Conservation (phyloP, 2,888 invertebrate genomes). For the Philhelius pedissequus region DNA sequence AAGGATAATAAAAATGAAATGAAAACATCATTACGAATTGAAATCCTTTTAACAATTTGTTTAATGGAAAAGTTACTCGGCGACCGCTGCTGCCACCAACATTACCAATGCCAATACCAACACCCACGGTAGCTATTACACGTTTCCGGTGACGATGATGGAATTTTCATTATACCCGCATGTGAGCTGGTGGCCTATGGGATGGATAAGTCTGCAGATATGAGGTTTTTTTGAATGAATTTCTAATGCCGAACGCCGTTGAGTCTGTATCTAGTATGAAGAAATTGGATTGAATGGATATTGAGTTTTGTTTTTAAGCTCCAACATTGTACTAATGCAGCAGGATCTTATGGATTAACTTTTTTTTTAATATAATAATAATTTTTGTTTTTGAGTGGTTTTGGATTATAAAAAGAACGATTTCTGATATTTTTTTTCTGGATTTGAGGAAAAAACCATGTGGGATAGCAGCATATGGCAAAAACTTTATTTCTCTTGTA, state of each 20-base stretch:
- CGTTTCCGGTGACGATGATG: constrained; percentile 33
- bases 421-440: background rate
- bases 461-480: background rate
- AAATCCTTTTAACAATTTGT: constrained; percentile 64
- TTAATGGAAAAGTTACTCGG: constrained; percentile 58
- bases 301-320: constrained; percentile 13
- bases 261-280: too few species aligned
- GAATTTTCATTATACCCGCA: constrained; percentile 46
- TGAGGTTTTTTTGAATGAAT: background rate
- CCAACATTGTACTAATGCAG: background rate
- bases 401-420: background rate
- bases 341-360: background rate
- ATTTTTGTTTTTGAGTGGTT: background rate
- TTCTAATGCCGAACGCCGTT: background rate
- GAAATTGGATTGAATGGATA: background rate
- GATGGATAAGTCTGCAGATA: constrained; percentile 21
- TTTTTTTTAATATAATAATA: background rate
- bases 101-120: background rate
- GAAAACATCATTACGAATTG: constrained; percentile 66
- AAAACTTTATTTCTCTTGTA: background rate
- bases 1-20: constrained; percentile 68
- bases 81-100: background rate
- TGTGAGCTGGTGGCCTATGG: constrained; percentile 5
- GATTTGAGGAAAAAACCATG: background rate
- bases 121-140: background rate